These are phyloP conservation scores for Andrena hattorfiana DNA, from an alignment of 2,888 invertebrate species.

Conservation along the genomic window DNA sequence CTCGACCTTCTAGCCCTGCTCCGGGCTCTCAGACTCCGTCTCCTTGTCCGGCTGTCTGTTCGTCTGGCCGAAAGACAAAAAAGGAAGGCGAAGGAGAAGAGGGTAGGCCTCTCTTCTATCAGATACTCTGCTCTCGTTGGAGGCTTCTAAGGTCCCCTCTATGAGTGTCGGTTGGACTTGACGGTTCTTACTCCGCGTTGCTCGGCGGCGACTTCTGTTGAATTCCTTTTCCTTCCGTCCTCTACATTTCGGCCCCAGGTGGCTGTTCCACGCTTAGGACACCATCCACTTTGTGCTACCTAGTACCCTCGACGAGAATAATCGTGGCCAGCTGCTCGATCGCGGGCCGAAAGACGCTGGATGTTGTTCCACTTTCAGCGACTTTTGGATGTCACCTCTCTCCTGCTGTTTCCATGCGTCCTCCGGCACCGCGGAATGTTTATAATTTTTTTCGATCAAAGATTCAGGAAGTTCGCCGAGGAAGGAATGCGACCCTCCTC, in stretches of 20 bases:
- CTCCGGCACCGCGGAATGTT: background rate
- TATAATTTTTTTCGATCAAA: background rate
- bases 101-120: conserved; percentile 56
- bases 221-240: conserved; percentile 57
- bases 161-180: conserved; percentile 54
- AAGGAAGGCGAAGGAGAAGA: conserved; percentile 37
- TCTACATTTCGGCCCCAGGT: conserved; percentile 33
- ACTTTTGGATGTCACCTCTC: background rate
- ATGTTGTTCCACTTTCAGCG: background rate
- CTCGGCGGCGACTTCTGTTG: conserved; percentile 56
- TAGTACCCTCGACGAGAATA: conserved; percentile 38
- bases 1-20: conserved; percentile 64
- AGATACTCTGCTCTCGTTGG: conserved; percentile 48
- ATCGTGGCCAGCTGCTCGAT: conserved; percentile 34
- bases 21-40: conserved; percentile 61
- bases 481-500: conserved; percentile 23
- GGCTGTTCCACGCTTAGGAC: conserved; percentile 37
- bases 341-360: background rate
- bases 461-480: conserved; percentile 38
- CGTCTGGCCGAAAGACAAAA: conserved; percentile 60
- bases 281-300: conserved; percentile 21
- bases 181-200: conserved; percentile 44
- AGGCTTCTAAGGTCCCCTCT: conserved; percentile 58
- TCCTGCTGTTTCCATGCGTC: background rate
- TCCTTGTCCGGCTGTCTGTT: conserved; percentile 69